Base-by-base conservation (phyloP, 2,888 invertebrate species). In the Pantelozetes paolii region DNA sequence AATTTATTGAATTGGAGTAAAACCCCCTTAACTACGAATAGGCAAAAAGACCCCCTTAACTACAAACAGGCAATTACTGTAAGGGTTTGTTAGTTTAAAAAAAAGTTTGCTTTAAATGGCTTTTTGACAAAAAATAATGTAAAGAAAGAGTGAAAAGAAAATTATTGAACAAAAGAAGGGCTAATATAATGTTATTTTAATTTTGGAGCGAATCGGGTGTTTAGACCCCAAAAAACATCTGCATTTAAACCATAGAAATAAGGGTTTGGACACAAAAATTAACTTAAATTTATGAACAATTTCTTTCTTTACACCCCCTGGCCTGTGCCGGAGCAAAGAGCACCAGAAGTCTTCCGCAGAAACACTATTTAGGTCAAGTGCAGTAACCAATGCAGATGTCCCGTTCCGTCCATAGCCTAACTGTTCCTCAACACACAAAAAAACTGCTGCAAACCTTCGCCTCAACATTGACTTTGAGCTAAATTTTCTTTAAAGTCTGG, bases 331-430 rank as follows among this genome's bases (percentile, higher is more conserved):
- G 5, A 15, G 6, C 57, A 23, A 57, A 57, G 23, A 32, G 30
- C 26, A 54, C 59, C 59, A 59, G 59, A 64, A 64, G 64, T 64
- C 64, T 64, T 64, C 40, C 36, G 64, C 62, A 30, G 15, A 15
- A 2, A 15, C 13, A 30, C 59, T 28, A 64, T 64, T 64, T 64
- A 64, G 64, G 64, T 64, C 64, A 64, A 64, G 64, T 64, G 64
- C 64, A 64, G n/a, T 64, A 64, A 64, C 64, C 64, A 64, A 30
- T 59, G 28, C 59, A 30, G 59, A 28, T 59, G 30, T 54, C 26
- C 11, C 32, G 26, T 30, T 30, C 26, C 15, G 64, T 64, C 18
- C 36, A 5, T 32, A 8, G 5, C 3, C 30, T 32, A 62, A 30
- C 62, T 54, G 54, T 54, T 26, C 30, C 28, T 28, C 28, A 28